Evolutionary conservation across 2,888 invertebrate genomes (phyloP).

Genomic region (Callosobruchus maculatus): DNA sequence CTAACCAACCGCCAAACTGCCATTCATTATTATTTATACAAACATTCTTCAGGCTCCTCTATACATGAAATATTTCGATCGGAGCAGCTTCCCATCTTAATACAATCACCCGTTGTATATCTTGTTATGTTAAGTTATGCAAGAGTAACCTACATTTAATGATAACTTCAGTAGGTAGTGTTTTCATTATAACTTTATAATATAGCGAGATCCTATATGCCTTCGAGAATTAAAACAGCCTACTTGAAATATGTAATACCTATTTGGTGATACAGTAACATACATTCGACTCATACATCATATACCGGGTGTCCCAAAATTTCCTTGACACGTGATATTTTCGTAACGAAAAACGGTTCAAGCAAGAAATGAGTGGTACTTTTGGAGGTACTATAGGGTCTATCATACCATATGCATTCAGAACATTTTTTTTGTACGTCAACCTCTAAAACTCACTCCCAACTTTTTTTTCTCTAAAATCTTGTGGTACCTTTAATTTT

Average conservation of each 20-base stretch:
- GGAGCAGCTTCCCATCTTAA: neutral
- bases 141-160: neutral
- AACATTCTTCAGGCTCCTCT: neutral
- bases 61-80: neutral
- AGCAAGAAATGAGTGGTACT: no score
- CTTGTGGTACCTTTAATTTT: no score
- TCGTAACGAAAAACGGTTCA: no score
- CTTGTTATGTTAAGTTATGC: neutral
- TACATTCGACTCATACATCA: no score
- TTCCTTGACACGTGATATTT: no score
- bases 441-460: no score
- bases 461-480: no score
- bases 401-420: no score
- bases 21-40: neutral
- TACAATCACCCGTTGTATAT: neutral
- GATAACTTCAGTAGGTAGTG: neutral
- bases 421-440: no score
- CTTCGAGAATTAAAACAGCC: neutral
- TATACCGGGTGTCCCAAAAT: no score
- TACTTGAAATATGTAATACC: neutral
- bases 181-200: neutral
- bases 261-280: neutral
- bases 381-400: no score
- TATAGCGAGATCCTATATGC: neutral
- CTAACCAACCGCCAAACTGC: no score